Conservation (phyloP, 2,888 invertebrate species). For the Thelaira solivaga region DNA sequence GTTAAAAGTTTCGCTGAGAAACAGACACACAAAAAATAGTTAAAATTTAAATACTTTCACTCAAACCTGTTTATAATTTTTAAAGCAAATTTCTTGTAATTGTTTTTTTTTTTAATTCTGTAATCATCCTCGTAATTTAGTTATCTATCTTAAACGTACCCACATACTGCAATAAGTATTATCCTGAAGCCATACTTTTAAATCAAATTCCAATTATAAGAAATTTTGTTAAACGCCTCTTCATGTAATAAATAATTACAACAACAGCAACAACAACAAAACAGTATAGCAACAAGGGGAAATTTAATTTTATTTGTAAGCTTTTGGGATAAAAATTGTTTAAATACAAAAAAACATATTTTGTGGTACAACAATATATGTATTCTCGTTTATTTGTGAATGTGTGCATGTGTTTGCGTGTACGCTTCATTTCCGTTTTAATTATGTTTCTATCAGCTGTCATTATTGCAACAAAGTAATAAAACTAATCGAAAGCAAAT, state of each 20-base stretch:
- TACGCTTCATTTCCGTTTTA: constrained; percentile 38
- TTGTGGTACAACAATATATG: background rate
- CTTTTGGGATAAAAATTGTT: background rate
- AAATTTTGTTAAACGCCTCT: constrained; percentile 1
- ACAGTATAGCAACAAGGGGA: constrained; percentile 17
- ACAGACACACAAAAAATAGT: too few species aligned
- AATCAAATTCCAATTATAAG: constrained; percentile 22
- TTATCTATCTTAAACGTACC: background rate
- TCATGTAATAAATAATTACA: constrained; percentile 9
- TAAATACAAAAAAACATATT: background rate
- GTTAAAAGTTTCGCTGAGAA: too few species aligned
- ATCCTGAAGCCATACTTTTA: background rate
- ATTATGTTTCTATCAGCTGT: constrained; percentile 47
- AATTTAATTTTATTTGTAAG: background rate
- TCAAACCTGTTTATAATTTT: too few species aligned
- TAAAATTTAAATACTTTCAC: too few species aligned
- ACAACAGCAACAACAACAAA: too few species aligned
- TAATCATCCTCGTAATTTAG: background rate
- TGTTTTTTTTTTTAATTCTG: background rate
- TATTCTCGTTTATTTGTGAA: background rate
- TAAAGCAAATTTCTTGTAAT: too few species aligned
- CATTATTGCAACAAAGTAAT: constrained; percentile 29
- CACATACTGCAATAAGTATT: background rate
- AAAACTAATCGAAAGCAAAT: constrained; percentile 31
- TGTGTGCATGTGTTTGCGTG: background rate